phyloP scores from a whole-genome alignment of 2,113 vertebrate species.

The Leuciscus idus region DNA sequence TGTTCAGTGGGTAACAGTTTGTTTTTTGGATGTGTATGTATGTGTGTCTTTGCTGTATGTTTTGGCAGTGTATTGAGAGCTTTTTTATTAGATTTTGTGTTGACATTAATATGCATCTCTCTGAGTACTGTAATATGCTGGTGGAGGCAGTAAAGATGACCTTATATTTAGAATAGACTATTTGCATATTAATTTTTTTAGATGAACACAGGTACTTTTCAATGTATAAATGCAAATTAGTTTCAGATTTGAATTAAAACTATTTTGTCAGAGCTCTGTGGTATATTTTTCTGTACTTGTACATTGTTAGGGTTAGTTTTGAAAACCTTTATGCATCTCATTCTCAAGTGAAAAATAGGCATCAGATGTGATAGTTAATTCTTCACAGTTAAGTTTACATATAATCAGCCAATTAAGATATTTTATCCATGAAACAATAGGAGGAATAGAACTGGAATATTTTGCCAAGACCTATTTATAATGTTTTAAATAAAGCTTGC shows the following conservation, averaged over 20 bases:
- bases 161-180: not conserved
- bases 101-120: slow-evolving; percentile 21
- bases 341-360: not conserved
- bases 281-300: not conserved
- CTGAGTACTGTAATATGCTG: not conserved
- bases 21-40: not conserved
- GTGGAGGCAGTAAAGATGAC: not conserved
- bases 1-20: not conserved
- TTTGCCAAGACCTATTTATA: slow-evolving; percentile 12
- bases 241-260: not conserved
- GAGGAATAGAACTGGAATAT: slow-evolving; percentile 5
- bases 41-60: slow-evolving; percentile 5
- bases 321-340: not conserved
- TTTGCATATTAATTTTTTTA: not conserved
- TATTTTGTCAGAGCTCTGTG: not conserved
- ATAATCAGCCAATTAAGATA: not conserved
- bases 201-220: not conserved
- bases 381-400: slow-evolving; percentile 18
- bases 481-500: not conserved
- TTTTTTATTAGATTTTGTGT: slow-evolving; percentile 17
- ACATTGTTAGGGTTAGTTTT: not conserved
- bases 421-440: not conserved
- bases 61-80: not conserved
- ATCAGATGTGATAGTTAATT: not conserved
- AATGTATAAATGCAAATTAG: not conserved